Evolutionary conservation across 92 coral and sea anemone genomes (phyloP).

Genomic region (Zoanthus gigantus): DNA sequence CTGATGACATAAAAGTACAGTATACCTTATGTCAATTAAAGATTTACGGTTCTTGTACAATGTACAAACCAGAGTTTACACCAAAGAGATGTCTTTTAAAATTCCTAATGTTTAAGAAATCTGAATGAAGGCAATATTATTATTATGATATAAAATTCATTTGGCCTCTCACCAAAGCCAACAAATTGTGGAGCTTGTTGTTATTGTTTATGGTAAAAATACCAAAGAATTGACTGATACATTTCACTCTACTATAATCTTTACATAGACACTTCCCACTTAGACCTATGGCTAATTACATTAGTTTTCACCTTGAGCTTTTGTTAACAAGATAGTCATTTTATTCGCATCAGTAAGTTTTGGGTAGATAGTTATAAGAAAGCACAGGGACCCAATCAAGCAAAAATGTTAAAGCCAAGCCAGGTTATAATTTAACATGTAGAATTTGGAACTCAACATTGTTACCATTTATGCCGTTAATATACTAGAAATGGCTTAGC

Average conservation of each 20-base stretch:
- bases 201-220: not conserved
- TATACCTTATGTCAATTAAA: constrained; percentile 53
- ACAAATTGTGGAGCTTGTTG: not conserved
- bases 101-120: not conserved
- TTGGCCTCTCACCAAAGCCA: not conserved
- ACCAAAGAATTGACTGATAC: not conserved
- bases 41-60: constrained; percentile 41
- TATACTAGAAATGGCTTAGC: no score
- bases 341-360: not conserved
- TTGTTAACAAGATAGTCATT: not conserved
- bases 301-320: not conserved
- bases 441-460: no score
- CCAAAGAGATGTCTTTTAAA: constrained; percentile 45
- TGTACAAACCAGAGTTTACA: constrained; percentile 44
- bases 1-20: constrained; percentile 43
- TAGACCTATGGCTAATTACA: not conserved
- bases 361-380: no score
- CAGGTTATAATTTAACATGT: no score
- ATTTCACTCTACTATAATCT: not conserved
- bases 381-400: no score
- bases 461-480: no score
- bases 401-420: no score
- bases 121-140: constrained; percentile 17
- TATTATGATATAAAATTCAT: not conserved
- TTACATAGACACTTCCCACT: not conserved